phyloP scores from a whole-genome alignment of 2,797 vertebrate genomes.

The Centroberyx gerrardi region DNA sequence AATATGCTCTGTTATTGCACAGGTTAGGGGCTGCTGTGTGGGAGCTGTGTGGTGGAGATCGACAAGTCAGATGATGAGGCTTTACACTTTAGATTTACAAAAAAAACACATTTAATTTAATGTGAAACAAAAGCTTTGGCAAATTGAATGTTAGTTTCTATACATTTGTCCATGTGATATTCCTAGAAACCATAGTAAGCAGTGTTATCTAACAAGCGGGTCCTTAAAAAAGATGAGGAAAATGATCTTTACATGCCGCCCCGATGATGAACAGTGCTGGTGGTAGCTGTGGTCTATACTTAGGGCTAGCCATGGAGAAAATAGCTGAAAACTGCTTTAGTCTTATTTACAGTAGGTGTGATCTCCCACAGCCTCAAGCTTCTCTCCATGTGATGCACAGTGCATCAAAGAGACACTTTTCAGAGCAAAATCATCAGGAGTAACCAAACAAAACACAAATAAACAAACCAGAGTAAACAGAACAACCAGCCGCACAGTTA shows the following conservation, averaged over 20 bases:
- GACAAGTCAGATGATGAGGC: neutral
- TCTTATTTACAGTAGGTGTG: slow-evolving; percentile 36
- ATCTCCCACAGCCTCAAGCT: slow-evolving; percentile 57
- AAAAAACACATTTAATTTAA: neutral
- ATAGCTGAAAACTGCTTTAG: slow-evolving; percentile 4
- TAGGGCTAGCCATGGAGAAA: neutral
- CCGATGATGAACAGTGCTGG: neutral
- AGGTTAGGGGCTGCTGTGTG: neutral
- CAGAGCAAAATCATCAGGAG: slow-evolving; percentile 46
- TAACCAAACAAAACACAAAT: slow-evolving; percentile 65
- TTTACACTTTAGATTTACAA: neutral
- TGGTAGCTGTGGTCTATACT: neutral
- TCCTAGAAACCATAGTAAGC: neutral
- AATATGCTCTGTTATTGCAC: neutral
- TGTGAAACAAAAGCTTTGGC: neutral
- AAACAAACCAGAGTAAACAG: slow-evolving; percentile 57
- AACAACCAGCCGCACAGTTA: slow-evolving; percentile 22
- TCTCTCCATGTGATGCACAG: slow-evolving; percentile 70
- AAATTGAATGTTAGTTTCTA: neutral
- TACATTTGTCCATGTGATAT: neutral
- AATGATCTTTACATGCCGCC: neutral
- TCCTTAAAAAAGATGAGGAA: too few species aligned
- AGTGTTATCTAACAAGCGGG: neutral
- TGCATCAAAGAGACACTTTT: slow-evolving; percentile 63
- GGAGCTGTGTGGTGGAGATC: neutral